Base-by-base conservation (phyloP, 2,113 vertebrate species). In the Etia nguti region DNA sequence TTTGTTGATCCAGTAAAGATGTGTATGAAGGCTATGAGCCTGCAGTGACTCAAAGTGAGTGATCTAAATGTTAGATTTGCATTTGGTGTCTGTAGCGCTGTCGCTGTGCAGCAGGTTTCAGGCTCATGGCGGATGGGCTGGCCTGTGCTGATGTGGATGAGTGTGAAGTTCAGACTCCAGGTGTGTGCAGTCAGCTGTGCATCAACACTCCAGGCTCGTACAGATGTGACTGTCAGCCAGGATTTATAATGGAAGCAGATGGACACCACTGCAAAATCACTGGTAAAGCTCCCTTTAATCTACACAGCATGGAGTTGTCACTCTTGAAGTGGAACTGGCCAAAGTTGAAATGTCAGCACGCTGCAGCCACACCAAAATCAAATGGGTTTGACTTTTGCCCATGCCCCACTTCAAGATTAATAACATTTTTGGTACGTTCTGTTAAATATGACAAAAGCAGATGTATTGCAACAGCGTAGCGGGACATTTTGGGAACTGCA, bases 151-250 rank as follows among this genome's bases (percentile, higher is more conserved):
- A 99, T 41, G 86, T 97, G 52, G 92, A 99, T 0, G 98, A 99
- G 88, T 99, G 98, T 89, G 86, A 9, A 0, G 93, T 89, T 62
- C 1, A 0, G 15, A 55, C 26, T 0, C 20, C 92, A 10, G 31
- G 3, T 55, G 89, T 93, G 29, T 99, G 98, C 94, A 97, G 97
- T 92, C 98, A 99, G 83, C 95, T 88, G 2, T 99, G 98, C 80
- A 13, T 94, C 50, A 98, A 99, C 70, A 90, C 83, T 0, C 57
- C 80, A 0, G 98, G 98, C 8, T 97, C 97, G 7, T 99, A 97
- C 87, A 86, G 29, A 77, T 99, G 98, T 80, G 82, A 86, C 65
- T 99, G 98, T 89, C 94, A 95, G 11, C 88, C 95, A 1, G 97
- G 98, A 8, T 99, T 98, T 85, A 18, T 95, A 2, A 93, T 98